phyloP scores from a whole-genome alignment of 2,113 vertebrate genomes.

The Fregetta grallaria region DNA sequence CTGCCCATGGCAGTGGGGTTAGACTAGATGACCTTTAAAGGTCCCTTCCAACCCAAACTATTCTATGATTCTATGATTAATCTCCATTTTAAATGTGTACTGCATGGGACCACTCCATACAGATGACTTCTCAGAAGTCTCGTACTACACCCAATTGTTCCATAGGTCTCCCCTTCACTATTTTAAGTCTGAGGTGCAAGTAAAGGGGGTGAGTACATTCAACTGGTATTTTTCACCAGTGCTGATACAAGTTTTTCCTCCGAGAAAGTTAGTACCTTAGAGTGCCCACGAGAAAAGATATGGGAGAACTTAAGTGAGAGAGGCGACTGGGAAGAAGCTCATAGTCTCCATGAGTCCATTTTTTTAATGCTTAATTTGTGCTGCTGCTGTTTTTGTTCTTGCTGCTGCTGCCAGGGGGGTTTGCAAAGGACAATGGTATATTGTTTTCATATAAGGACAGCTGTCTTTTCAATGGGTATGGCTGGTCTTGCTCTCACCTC shows the following conservation, averaged over 20 bases:
- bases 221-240: not conserved
- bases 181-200: not conserved
- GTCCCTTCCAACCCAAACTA: too few species aligned
- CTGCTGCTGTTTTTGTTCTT: not conserved
- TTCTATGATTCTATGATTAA: not conserved
- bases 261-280: not conserved
- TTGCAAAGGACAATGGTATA: constrained; percentile 1
- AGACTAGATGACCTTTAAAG: too few species aligned
- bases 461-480: not conserved
- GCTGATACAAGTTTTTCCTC: not conserved
- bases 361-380: not conserved
- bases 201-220: not conserved
- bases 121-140: not conserved
- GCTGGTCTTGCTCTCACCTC: not conserved
- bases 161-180: not conserved
- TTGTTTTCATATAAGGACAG: not conserved
- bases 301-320: not conserved
- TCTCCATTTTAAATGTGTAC: not conserved
- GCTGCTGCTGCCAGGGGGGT: not conserved
- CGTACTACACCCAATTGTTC: not conserved
- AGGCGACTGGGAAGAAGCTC: not conserved
- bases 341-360: not conserved
- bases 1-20: too few species aligned
- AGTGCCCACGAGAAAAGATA: not conserved
- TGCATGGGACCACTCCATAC: accelerated